Evolutionary conservation across 2,888 invertebrate species (phyloP).

Genomic region (Cremastinae sp.): DNA sequence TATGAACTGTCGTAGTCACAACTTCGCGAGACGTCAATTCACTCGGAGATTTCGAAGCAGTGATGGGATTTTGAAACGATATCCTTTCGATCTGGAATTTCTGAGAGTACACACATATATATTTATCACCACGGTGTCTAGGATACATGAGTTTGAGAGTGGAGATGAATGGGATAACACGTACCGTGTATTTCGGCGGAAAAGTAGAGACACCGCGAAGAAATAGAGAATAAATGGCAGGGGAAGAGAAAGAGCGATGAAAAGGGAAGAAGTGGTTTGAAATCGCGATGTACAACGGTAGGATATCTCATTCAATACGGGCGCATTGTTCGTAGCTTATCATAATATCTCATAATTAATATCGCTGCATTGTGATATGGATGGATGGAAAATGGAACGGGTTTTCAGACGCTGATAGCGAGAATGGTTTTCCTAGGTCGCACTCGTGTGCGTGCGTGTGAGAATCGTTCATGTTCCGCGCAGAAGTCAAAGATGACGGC

Average conservation of each 20-base stretch:
- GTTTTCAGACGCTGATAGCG: conserved; percentile 50
- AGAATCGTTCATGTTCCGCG: conserved; percentile 67
- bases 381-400: conserved; percentile 74
- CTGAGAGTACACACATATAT: conserved; percentile 31
- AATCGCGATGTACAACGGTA: conserved; percentile 41
- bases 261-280: conserved; percentile 57
- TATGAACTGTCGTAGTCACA: too few relatives aligned
- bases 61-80: conserved; percentile 26
- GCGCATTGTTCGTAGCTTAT: conserved; percentile 80
- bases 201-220: conserved; percentile 29
- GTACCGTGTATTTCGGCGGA: conserved; percentile 62
- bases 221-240: too few relatives aligned
- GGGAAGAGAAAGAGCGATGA: too few relatives aligned
- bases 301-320: conserved; percentile 78
- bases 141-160: conserved; percentile 46
- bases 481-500: conserved; percentile 68
- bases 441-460: not conserved
- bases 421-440: conserved; percentile 37
- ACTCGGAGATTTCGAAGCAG: conserved; percentile 10
- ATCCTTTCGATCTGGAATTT: conserved; percentile 47
- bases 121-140: conserved; percentile 30
- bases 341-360: conserved; percentile 81
- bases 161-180: conserved; percentile 65
- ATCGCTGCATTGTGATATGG: conserved; percentile 80
- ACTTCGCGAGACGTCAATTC: too few relatives aligned